These are phyloP conservation scores for Recurvirostra avosetta DNA, from an alignment of 2,113 vertebrate species.

Conservation along the genomic window DNA sequence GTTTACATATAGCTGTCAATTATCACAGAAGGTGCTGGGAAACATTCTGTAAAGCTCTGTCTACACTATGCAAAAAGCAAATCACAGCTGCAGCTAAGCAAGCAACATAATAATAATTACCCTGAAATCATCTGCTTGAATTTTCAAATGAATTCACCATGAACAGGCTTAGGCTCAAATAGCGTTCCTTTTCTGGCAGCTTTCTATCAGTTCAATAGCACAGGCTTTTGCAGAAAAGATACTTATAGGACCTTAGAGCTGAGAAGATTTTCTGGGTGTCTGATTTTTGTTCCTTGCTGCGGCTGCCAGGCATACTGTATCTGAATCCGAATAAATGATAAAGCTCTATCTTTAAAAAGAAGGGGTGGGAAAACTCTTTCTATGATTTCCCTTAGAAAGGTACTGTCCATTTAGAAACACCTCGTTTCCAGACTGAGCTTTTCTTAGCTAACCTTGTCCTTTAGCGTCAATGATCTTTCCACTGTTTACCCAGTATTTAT, in stretches of 20 bases:
- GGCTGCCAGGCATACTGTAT: neutral
- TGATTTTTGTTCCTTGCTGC: neutral
- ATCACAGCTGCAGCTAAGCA: conserved; percentile 48
- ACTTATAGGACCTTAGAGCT: neutral
- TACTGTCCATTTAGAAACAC: neutral
- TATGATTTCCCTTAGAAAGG: neutral
- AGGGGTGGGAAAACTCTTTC: neutral
- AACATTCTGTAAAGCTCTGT: conserved; percentile 7
- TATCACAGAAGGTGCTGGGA: conserved; percentile 28
- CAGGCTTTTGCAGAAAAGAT: neutral
- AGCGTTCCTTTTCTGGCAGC: neutral
- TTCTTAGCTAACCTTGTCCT: neutral
- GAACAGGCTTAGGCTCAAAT: neutral
- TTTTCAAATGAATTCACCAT: conserved; percentile 27
- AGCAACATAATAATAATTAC: conserved; percentile 31
- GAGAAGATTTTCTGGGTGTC: neutral
- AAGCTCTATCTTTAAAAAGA: neutral
- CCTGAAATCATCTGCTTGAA: conserved; percentile 43
- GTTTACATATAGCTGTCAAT: conserved; percentile 23
- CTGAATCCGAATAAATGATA: neutral
- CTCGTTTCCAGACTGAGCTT: neutral
- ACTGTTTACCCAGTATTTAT: neutral
- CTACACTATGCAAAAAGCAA: neutral
- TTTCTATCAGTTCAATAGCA: neutral
- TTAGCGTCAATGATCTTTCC: neutral